These are phyloP conservation scores for Abrostola tripartita DNA, from an alignment of 2,888 invertebrate genomes.

Conservation along the genomic window DNA sequence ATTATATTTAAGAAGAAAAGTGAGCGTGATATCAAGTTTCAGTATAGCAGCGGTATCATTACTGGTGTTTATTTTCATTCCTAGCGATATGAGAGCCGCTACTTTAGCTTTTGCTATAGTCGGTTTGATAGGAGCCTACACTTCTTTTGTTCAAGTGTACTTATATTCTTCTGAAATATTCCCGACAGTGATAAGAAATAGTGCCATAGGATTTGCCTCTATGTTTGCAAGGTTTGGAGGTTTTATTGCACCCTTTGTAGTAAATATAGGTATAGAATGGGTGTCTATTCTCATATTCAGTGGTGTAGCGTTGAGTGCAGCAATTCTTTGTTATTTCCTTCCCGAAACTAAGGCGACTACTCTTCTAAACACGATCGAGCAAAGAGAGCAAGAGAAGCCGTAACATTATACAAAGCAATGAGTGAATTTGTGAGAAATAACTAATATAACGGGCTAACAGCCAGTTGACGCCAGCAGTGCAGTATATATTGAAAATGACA, in stretches of 20 bases:
- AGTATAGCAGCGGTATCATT: conserved; percentile 71
- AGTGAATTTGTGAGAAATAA: too few relatives aligned
- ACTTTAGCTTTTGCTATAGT: conserved; percentile 92
- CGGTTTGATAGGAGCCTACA: conserved; percentile 92
- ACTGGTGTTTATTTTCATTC: conserved; percentile 75
- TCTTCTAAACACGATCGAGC: conserved; percentile 77
- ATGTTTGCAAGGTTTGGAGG: conserved; percentile 91
- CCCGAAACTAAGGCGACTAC: conserved; percentile 80
- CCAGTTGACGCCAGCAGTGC: not conserved
- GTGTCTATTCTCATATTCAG: conserved; percentile 78
- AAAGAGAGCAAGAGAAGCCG: conserved; percentile 64
- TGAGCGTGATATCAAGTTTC: conserved; percentile 72
- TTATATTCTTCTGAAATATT: conserved; percentile 94
- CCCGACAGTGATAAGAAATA: conserved; percentile 93
- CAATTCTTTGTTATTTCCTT: conserved; percentile 73
- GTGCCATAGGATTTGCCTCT: conserved; percentile 92
- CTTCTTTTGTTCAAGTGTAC: conserved; percentile 90
- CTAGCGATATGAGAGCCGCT: conserved; percentile 65
- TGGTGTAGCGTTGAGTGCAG: conserved; percentile 72
- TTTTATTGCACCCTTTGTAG: conserved; percentile 91
- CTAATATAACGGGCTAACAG: too few relatives aligned
- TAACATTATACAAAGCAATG: too few relatives aligned
- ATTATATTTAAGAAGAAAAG: conserved; percentile 72
- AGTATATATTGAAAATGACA: not conserved
- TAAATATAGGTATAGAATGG: conserved; percentile 84